Evolutionary conservation across 2,888 invertebrate genomes (phyloP), one percentile per base, ranked within the genome.

Genomic region (Drosophila crucigera): DNA sequence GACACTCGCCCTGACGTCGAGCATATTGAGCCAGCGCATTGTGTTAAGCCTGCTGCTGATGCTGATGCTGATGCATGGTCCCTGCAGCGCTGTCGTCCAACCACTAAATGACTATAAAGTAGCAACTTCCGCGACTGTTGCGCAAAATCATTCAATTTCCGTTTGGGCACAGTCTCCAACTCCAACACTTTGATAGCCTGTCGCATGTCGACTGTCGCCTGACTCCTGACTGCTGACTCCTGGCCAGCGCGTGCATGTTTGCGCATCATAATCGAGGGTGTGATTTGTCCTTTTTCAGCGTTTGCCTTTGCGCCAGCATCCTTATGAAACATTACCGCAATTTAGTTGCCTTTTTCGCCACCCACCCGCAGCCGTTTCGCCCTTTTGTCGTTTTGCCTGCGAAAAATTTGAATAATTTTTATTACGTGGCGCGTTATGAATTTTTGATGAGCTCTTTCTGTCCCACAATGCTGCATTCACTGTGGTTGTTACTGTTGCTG

Each of bases 111-210:
- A 91, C 91, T 91, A 90, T 92, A 92, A 92, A 92, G 90, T 87
- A 91, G 91, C 84, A 88, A 91, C 92, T 91, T 92, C 92, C 92
- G 91, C 83, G 85, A 82, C 89, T 89, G 88, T 92, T 92, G 92
- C 91, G 91, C 91, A 92, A 92, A 92, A 92, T 92, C 90, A 92
- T 92, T 92, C 92, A 92, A 92, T 92, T 92, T 92, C 92, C 92
- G 92, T 79, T 87, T 66, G 74, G 79, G 70, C 91, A 82, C 83
- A 88, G 82, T 73, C 74, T 63, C 62, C 83, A 65, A 62, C 49
- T 55, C 33, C 31, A 22, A 31, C 58, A 50, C 10, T 50, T 50
- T 10, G 5, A 30, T 50, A 19, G 28, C 47, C 25, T 25, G 19
- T 50, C 28, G 28, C 47, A n/a, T 25, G 28, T n/a, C 62, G 37